Evolutionary conservation across 2,113 vertebrate genomes (phyloP).

Genomic region (Indicator indicator): DNA sequence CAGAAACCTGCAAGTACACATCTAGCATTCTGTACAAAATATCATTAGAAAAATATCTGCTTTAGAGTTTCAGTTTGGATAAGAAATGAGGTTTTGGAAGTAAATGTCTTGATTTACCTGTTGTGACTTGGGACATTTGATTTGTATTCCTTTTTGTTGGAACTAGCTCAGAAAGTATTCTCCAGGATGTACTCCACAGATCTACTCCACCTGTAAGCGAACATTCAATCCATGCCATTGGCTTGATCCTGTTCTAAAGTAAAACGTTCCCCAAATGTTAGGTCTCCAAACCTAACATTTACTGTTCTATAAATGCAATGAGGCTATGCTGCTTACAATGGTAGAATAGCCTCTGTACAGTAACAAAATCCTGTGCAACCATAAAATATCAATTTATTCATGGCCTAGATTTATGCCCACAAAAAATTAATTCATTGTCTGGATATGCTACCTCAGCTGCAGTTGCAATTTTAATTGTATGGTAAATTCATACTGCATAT

Average conservation of each 20-base stretch:
- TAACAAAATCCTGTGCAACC: not conserved
- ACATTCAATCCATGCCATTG: not conserved
- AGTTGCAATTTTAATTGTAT: not conserved
- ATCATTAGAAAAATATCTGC: not conserved
- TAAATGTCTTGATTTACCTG: not conserved
- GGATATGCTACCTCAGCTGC: not conserved
- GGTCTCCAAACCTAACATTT: too few relatives aligned
- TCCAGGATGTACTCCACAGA: not conserved
- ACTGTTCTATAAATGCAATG: too few relatives aligned
- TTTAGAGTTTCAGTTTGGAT: not conserved
- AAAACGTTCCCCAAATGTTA: not conserved
- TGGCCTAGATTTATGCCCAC: not conserved
- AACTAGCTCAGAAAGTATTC: not conserved
- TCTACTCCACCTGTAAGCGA: not conserved
- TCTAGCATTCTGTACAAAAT: not conserved
- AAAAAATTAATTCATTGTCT: not conserved
- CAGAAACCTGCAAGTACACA: not conserved
- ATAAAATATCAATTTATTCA: not conserved
- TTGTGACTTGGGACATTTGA: rapidly evolving
- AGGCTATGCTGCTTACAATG: not conserved
- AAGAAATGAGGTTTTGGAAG: not conserved
- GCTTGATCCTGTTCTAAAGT: not conserved
- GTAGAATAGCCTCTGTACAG: not conserved
- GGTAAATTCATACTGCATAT: not conserved
- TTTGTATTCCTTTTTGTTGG: not conserved